Evolutionary conservation across 2,797 vertebrate species (phyloP).

Genomic region (Apogon hyalosoma): DNA sequence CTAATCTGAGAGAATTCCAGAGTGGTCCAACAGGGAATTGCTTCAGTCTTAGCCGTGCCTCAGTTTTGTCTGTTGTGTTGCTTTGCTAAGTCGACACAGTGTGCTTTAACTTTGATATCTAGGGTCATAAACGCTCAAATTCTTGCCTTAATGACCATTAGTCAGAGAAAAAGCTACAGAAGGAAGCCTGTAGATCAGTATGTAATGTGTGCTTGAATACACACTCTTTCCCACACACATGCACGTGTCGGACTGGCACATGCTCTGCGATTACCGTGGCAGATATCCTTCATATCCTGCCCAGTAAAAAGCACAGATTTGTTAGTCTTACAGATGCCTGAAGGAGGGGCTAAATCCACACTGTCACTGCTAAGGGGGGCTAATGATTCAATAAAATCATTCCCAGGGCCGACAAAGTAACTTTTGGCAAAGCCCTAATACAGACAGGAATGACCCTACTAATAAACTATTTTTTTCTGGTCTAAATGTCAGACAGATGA

Average conservation of each 20-base stretch:
- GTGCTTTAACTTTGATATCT: constrained; percentile 37
- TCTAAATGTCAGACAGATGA: constrained; percentile 27
- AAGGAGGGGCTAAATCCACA: constrained; percentile 53
- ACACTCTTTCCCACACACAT: constrained; percentile 15
- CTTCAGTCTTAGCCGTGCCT: constrained; percentile 20
- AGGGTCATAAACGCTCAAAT: constrained; percentile 37
- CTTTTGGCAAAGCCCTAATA: constrained; percentile 28
- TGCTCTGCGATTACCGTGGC: constrained; percentile 54
- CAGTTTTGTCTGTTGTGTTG: constrained; percentile 26
- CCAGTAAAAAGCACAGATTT: constrained; percentile 52
- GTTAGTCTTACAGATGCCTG: constrained; percentile 58
- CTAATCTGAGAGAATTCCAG: constrained; percentile 59
- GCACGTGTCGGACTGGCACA: constrained; percentile 57
- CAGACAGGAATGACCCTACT: constrained; percentile 11
- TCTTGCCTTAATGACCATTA: constrained; percentile 49
- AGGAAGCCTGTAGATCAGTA: constrained; percentile 21
- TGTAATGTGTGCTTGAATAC: constrained; percentile 40
- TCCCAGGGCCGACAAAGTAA: constrained; percentile 35
- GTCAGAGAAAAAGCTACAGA: constrained; percentile 48
- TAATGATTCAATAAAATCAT: constrained; percentile 66
- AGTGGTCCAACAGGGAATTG: constrained; percentile 45
- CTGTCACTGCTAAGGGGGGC: constrained; percentile 39
- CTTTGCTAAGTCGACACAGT: constrained; percentile 42
- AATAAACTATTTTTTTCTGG: constrained; percentile 16
- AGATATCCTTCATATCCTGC: constrained; percentile 75